Evolutionary conservation across 2,797 vertebrate genomes (phyloP).

Genomic region (Neolamprologus multifasciatus): DNA sequence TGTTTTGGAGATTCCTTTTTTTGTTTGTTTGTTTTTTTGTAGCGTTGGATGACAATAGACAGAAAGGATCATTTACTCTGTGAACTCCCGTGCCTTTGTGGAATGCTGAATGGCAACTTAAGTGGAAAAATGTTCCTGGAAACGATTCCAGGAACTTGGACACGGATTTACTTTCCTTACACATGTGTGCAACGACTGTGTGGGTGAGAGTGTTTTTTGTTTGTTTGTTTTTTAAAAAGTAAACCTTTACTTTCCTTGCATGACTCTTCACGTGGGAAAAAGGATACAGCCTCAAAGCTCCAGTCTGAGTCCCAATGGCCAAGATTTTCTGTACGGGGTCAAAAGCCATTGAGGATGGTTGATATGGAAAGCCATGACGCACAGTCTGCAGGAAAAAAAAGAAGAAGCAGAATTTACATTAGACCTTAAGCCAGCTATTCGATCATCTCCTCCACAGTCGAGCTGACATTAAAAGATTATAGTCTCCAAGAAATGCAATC

Average conservation of each 20-base stretch:
- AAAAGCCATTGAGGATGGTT: slow-evolving; percentile 96
- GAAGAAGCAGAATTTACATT: slow-evolving; percentile 52
- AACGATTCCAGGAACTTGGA: not conserved
- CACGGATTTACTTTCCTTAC: not conserved
- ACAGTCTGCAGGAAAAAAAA: slow-evolving; percentile 83
- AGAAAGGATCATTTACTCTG: slow-evolving; percentile 6
- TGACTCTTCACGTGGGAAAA: not conserved
- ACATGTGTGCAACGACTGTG: not conserved
- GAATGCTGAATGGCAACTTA: not conserved
- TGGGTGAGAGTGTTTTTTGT: not conserved
- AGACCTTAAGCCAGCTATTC: slow-evolving; percentile 27
- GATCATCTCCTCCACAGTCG: slow-evolving; percentile 27
- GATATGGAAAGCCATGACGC: slow-evolving; percentile 97
- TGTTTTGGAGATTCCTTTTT: not conserved
- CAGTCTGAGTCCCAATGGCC: slow-evolving; percentile 90
- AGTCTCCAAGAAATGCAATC: slow-evolving; percentile 33
- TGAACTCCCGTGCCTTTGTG: not conserved
- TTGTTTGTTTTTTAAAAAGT: fast-evolving
- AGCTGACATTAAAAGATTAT: slow-evolving; percentile 29
- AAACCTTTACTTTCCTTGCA: slow-evolving; percentile 12
- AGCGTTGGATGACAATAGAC: not conserved
- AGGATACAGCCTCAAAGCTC: slow-evolving; percentile 99
- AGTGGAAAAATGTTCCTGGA: not conserved
- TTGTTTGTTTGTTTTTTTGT: not conserved
- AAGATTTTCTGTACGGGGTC: slow-evolving; percentile 99